Evolutionary conservation across 2,797 vertebrate genomes (phyloP).

Genomic region (Varecia variegata): DNA sequence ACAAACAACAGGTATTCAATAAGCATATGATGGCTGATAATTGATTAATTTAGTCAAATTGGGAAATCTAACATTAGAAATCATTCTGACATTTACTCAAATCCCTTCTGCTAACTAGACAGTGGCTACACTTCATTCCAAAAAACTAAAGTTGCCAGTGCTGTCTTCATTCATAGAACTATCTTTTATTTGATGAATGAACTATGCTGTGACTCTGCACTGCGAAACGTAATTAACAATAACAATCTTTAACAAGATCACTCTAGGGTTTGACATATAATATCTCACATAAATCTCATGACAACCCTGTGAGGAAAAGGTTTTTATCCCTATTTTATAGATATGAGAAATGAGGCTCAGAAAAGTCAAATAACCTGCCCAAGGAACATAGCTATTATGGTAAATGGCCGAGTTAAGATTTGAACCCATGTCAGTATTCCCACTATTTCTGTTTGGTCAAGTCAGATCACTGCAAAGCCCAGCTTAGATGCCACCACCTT

Average conservation of each 20-base stretch:
- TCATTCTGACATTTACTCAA: background rate
- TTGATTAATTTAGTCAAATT: background rate
- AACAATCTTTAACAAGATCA: background rate
- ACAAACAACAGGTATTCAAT: background rate
- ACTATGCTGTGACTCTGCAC: background rate
- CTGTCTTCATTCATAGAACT: background rate
- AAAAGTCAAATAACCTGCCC: background rate
- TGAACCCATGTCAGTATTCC: background rate
- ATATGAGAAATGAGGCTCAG: background rate
- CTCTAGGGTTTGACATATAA: background rate
- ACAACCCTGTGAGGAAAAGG: background rate
- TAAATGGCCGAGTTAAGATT: background rate
- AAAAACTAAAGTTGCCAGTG: background rate
- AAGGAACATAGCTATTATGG: background rate
- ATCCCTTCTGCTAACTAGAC: background rate
- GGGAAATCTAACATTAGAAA: background rate
- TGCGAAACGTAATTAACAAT: background rate
- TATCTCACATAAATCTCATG: background rate
- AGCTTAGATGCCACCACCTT: background rate
- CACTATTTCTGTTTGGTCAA: background rate
- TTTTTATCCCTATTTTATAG: background rate
- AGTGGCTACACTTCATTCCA: background rate
- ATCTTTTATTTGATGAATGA: background rate
- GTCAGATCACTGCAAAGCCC: background rate
- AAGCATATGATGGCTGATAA: background rate